Conservation (phyloP, 2,797 vertebrate species). For the Catamblyrhynchus diadema region DNA sequence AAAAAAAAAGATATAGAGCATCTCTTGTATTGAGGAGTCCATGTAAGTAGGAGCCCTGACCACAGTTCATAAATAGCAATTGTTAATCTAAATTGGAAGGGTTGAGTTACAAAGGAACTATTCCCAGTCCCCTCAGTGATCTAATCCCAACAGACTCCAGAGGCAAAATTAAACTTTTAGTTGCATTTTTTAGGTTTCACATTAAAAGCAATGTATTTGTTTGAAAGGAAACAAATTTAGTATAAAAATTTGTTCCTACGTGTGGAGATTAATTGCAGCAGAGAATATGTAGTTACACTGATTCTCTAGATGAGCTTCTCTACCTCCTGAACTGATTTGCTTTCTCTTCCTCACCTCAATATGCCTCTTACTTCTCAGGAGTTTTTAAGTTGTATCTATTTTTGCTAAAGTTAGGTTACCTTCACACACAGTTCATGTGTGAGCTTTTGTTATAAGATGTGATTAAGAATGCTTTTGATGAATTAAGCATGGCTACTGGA, state of each 20-base stretch:
- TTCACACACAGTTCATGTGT: rapidly evolving
- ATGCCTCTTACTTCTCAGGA: background rate
- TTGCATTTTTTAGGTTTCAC: background rate
- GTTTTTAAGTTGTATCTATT: background rate
- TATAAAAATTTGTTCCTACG: background rate
- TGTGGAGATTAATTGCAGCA: background rate
- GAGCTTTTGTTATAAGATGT: background rate
- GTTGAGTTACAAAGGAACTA: conserved; percentile 14
- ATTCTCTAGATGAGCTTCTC: background rate
- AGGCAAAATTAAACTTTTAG: background rate
- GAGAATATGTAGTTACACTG: background rate
- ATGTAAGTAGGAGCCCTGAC: background rate
- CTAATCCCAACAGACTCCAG: background rate
- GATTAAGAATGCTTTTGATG: background rate
- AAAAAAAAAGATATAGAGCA: background rate
- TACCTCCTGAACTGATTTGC: background rate
- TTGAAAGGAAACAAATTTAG: background rate
- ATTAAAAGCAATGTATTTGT: background rate
- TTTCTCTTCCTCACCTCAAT: background rate
- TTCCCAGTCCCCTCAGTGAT: background rate
- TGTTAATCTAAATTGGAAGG: background rate
- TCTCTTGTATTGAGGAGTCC: background rate
- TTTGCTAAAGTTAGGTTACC: background rate
- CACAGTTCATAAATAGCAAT: background rate
- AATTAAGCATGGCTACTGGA: background rate